A percentile compares a stretch with the other conserved stretches of the same genome.
Evolutionary conservation across 2,113 vertebrate genomes (phyloP).

Genomic region (human (Homo sapiens)): GRCh38 chr14:46369501-46370000

Average conservation of each 20-base stretch:
- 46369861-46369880: not conserved
- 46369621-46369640: not conserved
- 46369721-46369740: not conserved
- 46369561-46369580: not conserved
- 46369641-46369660: not conserved
- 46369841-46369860: not conserved
- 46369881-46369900: not conserved
- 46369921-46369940: not conserved
- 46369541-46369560: not conserved
- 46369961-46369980: not conserved
- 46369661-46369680: not conserved
- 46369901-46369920: not conserved
- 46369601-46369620: not conserved
- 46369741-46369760: not conserved
- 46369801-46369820: too few relatives aligned
- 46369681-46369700: not conserved
- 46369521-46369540: not conserved
- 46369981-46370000: not conserved
- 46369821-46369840: not conserved
- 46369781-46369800: too few relatives aligned
- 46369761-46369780: too few relatives aligned
- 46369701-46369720: not conserved
- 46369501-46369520: not conserved
- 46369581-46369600: not conserved
- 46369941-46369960: not conserved